phyloP scores from a whole-genome alignment of 2,113 vertebrate genomes.

The Dipodomys merriami region DNA sequence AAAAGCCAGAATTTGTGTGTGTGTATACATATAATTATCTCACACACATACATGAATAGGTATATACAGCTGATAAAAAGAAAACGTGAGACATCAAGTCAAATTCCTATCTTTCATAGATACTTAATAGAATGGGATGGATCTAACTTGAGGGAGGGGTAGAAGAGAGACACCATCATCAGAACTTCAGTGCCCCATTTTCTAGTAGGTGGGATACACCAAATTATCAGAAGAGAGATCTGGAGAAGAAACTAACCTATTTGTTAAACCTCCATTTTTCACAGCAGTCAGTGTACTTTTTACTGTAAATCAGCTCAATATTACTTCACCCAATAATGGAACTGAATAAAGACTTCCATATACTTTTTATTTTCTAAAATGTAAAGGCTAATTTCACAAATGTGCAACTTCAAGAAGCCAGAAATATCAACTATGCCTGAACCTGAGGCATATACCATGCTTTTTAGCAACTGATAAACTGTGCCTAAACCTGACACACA shows the following conservation, averaged over 20 bases:
- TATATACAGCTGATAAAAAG: slow-evolving; percentile 5
- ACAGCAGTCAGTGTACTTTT: background rate
- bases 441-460: background rate
- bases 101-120: slow-evolving; percentile 24
- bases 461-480: background rate
- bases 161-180: slow-evolving; percentile 18
- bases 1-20: slow-evolving; percentile 24
- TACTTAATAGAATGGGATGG: background rate
- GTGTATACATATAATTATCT: background rate
- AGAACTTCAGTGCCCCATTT: background rate
- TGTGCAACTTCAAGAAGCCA: slow-evolving; percentile 5
- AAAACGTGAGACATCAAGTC: slow-evolving; percentile 4
- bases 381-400: background rate
- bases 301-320: background rate
- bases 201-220: background rate
- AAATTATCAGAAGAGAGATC: slow-evolving; percentile 22
- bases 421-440: background rate
- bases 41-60: background rate
- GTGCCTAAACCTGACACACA: background rate
- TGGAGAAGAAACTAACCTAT: background rate
- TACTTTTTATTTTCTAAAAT: slow-evolving; percentile 36
- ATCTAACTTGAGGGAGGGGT: background rate
- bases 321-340: background rate
- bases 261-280: background rate
- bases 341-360: background rate